Evolutionary conservation across 1,140 invertebrate genomes (phyloP), one percentile per base, ranked within the genome.

Genomic region (Drosophila obscura): DNA sequence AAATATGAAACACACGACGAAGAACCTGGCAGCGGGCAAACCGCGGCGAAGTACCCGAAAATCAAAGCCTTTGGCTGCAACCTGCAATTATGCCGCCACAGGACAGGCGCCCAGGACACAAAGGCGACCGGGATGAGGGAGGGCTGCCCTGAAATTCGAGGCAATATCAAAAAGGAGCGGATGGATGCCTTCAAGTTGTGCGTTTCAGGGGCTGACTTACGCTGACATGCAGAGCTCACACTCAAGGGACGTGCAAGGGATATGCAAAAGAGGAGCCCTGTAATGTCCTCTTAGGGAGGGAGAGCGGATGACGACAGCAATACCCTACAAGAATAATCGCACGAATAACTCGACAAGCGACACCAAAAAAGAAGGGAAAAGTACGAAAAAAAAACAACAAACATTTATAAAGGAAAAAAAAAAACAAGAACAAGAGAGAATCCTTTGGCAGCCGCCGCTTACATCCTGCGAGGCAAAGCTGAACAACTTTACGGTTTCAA

Each of bases 401-500:
- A 9, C 16, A 35, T 35, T 35, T 35, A 35, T 35, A 35, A 35
- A 11, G 31, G 8, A 35, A 28, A 28, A 28, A 9, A 41, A 41
- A 56, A 43, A 41, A 51, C 45, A 59, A 67, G 50, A 58, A 62
- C 58, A 53, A 48, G 41, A 52, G 56, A 15, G 66, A 69, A 82
- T 77, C 82, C 82, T 87, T 87, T 84, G 73, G 45, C 59, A 44
- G 24, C 44, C 60, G n/a, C 31, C 31, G 48, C 53, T 63, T 77
- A 59, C 71, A 68, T 69, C 71, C 71, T 71, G 73, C 66, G 76
- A 73, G 76, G 73, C 57, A 75, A 75, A 71, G 78, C 75, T 75
- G 66, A 76, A 82, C 66, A 82, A 73, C 85, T 87, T 81, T 87
- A 82, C 67, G 82, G 82, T 87, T 87, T 87, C 82, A 87, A 87